Evolutionary conservation across 2,888 invertebrate species (phyloP), one percentile per base, ranked within the genome.

Genomic region (Dasypolia templi): DNA sequence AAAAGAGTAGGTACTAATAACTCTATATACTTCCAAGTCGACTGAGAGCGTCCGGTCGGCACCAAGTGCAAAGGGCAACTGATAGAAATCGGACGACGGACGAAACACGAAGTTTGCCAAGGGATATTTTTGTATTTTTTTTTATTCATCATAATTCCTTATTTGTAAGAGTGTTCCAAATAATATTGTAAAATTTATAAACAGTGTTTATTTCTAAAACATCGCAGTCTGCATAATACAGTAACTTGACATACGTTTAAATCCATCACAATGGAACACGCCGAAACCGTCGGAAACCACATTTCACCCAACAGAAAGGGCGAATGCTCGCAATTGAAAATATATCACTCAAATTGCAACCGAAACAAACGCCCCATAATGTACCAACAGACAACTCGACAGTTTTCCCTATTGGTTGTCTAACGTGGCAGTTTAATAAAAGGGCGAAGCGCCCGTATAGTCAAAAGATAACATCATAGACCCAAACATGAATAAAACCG

Each of bases 401-500:
- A 73, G 82, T 78, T 86, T 85, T 81, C 79, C 56, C 79, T 89
- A 86, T 91, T 79, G 85, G 81, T 84, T 80, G 79, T 88, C 89
- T 83, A 91, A 91, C 90, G 91, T 91, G 86, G 89, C 88, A 91
- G 89, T 93, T 94, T 93, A 95, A 95, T 95, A 95, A 93, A 95
- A 94, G 93, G 92, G 91, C 89, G 91, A 88, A 77, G 90, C 87
- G 89, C 95, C 95, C 95, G 94, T 94, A 95, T 95, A 87, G 87
- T 90, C 83, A 89, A 91, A 88, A 86, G 96, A 96, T 96, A 95
- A 95, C 91, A 96, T 95, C 95, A 92, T 92, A 92, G 92, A 92
- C 93, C 91, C 92, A 94, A 94, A 94, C 93, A 93, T 91, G 91
- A 90, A 91, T 93, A 92, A 93, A 93, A 81, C 91, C 88, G 83